phyloP scores from a whole-genome alignment of 2,888 invertebrate genomes.

The Eugnorisma glareosa region DNA sequence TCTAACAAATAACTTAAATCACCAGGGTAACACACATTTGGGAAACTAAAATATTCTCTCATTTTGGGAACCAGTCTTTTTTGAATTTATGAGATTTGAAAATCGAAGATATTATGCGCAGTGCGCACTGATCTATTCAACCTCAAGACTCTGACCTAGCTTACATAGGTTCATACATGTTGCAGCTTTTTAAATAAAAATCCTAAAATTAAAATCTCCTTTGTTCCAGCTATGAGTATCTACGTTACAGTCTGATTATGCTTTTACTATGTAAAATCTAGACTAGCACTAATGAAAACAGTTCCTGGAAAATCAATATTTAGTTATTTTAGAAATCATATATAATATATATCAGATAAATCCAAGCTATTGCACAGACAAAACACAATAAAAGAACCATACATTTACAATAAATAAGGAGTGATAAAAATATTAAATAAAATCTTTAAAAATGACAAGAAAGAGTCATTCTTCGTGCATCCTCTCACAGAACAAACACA shows the following conservation, averaged over 20 bases:
- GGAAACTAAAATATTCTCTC: conserved; percentile 1
- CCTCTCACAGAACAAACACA: too few species aligned
- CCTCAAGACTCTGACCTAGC: background rate
- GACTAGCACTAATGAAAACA: too few species aligned
- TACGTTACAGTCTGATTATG: background rate
- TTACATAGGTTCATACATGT: background rate
- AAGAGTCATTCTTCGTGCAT: too few species aligned
- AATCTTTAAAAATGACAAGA: too few species aligned
- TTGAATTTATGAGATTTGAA: conserved; percentile 3
- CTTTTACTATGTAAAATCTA: background rate
- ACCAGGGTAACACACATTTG: background rate
- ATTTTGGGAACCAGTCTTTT: background rate
- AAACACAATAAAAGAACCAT: too few species aligned
- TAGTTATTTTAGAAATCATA: too few species aligned
- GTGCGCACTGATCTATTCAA: background rate
- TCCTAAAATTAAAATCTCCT: background rate
- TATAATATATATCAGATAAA: too few species aligned
- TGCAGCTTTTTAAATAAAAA: too few species aligned
- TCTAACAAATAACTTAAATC: background rate
- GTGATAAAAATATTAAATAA: too few species aligned
- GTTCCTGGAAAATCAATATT: background rate
- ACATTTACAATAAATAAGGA: too few species aligned
- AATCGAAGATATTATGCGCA: background rate
- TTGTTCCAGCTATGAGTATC: background rate
- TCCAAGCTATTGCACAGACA: too few species aligned